A percentile compares a stretch with the other conserved stretches of the same genome.
These are phyloP conservation scores for Takifugu bimaculatus DNA, from an alignment of 2,113 vertebrate genomes.

Conservation along the genomic window DNA sequence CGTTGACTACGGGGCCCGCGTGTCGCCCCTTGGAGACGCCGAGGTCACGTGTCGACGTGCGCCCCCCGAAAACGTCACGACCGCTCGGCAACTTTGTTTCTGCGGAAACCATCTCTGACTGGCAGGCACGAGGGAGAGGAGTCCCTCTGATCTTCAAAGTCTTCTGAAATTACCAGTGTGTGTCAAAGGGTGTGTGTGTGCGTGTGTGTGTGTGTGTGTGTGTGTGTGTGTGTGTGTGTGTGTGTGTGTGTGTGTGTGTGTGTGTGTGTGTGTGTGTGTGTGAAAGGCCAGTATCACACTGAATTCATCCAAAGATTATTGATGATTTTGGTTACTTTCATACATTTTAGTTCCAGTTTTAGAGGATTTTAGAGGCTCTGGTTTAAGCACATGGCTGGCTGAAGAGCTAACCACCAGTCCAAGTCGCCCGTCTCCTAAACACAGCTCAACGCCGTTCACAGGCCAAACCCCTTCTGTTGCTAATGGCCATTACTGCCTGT, in stretches of 20 bases:
- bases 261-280: conserved; percentile 18
- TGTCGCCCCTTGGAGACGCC: conserved; percentile 12
- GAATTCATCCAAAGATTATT: conserved; percentile 16
- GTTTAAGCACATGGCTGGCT: background rate
- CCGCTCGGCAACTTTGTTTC: conserved; percentile 53
- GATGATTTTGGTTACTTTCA: conserved; percentile 6
- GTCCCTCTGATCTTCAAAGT: conserved; percentile 60
- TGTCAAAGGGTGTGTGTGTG: conserved; percentile 30
- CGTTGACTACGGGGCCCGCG: background rate
- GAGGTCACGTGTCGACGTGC: conserved; percentile 29
- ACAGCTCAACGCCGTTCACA: conserved; percentile 47
- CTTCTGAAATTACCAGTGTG: conserved; percentile 49
- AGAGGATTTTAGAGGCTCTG: background rate
- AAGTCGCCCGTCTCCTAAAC: conserved; percentile 50
- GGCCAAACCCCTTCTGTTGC: conserved; percentile 56
- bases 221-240: conserved; percentile 21
- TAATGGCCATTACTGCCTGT: conserved; percentile 72
- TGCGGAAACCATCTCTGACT: conserved; percentile 52
- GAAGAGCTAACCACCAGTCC: conserved; percentile 21
- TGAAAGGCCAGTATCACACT: conserved; percentile 20
- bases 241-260: conserved; percentile 22
- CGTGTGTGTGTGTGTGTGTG: conserved; percentile 22
- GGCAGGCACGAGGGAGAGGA: conserved; percentile 59
- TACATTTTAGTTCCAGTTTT: background rate
- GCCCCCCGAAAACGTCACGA: conserved; percentile 23